Evolutionary conservation across 2,113 vertebrate species (phyloP), one percentile per base, ranked within the genome.

Genomic region (Podiceps cristatus): DNA sequence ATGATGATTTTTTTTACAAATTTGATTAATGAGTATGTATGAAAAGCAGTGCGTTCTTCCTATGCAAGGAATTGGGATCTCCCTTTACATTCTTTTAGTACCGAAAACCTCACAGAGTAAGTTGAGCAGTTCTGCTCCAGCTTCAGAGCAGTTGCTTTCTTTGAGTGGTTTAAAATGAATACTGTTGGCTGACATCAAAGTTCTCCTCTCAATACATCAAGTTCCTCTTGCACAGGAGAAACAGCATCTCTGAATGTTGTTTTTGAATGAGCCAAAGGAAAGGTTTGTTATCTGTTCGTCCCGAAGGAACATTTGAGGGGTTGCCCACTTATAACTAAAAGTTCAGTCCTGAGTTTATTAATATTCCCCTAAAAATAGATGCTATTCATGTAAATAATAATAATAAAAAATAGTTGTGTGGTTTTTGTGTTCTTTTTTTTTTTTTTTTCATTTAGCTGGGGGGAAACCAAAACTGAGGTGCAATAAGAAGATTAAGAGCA

Each of bases 381-480:
- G 8, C 2, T 64, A 13, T 74, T 71, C 13, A 40, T 45, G 11
- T 73, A 76, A 73, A 40, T 23, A 59, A n/a, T 71, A 45, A 18
- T 40, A 11, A 37, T 28, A 55, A 44, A 49, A 29, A 45, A 44
- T 22, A 20, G 6, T 4, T 14, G 9, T 18, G 4, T 19, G 37
- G 7, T 37, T 37, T 37, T 37, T 37, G 37, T 37, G 37, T 37
- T 37, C 0, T 22, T 37, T 37, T 37, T 37, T 37, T 37, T 37
- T 37, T 52, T 37, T 40, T 44, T 62, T 74, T 27, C 13, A 7
- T 85, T 74, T 60, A 40, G 15, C 8, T 88, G 22, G 3, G 37
- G n/a, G 13, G 7, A 88, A 85, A 67, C 4, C 0, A 0, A 72
- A 66, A 8, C 18, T 91, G 50, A 55, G 16, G 42, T 1, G 0